phyloP scores from a whole-genome alignment of 2,888 invertebrate species.

The Dastarcus helophoroides region DNA sequence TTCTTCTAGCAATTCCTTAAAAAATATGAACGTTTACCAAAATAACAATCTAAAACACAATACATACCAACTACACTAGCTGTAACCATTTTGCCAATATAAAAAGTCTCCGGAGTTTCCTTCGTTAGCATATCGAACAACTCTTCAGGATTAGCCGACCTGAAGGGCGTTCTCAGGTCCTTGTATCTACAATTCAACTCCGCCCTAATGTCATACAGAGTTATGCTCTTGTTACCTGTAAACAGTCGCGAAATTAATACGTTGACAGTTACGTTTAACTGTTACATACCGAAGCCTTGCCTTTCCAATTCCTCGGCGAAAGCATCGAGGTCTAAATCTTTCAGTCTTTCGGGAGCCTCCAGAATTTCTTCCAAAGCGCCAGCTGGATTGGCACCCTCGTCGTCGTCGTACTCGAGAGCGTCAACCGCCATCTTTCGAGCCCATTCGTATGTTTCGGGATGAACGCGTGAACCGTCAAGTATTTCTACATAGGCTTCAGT shows the following conservation, averaged over 20 bases:
- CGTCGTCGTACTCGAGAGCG: constrained; percentile 96
- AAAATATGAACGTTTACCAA: too few species aligned
- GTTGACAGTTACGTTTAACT: too few species aligned
- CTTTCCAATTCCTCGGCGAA: constrained; percentile 95
- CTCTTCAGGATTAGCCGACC: constrained; percentile 73
- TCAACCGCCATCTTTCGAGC: constrained; percentile 99
- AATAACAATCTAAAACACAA: too few species aligned
- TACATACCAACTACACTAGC: constrained; percentile 50
- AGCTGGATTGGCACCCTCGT: constrained; percentile 92
- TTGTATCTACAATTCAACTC: constrained; percentile 91
- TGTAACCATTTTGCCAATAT: constrained; percentile 74
- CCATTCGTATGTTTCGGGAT: constrained; percentile 99
- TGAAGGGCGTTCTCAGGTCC: constrained; percentile 70
- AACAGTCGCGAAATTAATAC: too few species aligned
- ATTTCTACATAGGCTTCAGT: constrained; percentile 94
- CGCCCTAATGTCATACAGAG: constrained; percentile 91
- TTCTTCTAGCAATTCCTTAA: constrained; percentile 67
- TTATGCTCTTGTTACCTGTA: constrained; percentile 73
- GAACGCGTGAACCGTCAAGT: constrained; percentile 92
- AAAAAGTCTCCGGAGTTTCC: constrained; percentile 90
- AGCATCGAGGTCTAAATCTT: constrained; percentile 94
- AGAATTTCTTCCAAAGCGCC: constrained; percentile 96
- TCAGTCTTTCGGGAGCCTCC: constrained; percentile 85
- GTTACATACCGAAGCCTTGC: constrained; percentile 45
- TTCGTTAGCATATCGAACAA: constrained; percentile 92